phyloP scores from a whole-genome alignment of 2,888 invertebrate genomes.

The Glaucopsyche alexis region DNA sequence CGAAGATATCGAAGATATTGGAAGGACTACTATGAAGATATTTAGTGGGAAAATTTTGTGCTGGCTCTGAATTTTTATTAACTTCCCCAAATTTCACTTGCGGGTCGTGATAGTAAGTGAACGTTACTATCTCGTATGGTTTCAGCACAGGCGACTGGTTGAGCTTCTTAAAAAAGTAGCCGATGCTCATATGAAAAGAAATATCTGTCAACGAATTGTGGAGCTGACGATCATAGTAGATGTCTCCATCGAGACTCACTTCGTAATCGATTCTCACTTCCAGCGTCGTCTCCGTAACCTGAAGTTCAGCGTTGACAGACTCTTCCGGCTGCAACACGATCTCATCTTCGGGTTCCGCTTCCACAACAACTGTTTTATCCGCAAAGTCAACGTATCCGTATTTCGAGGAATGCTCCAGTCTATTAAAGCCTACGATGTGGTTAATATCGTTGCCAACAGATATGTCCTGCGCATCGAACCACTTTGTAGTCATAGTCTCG shows the following conservation, averaged over 20 bases:
- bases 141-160: not conserved
- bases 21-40: no score
- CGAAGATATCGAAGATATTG: no score
- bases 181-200: no score
- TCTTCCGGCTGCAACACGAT: not conserved
- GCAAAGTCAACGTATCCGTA: not conserved
- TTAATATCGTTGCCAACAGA: not conserved
- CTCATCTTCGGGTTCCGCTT: not conserved
- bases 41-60: no score
- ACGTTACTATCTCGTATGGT: not conserved
- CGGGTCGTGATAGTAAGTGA: conserved; percentile 1
- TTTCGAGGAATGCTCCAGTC: not conserved
- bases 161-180: not conserved
- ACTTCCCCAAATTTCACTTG: not conserved
- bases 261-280: conserved; percentile 17
- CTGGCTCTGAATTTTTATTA: not conserved
- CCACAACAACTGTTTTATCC: not conserved
- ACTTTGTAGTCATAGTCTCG: not conserved
- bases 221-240: no score
- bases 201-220: no score
- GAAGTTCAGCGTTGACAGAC: not conserved
- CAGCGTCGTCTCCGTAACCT: conserved; percentile 11
- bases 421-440: not conserved
- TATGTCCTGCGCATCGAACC: not conserved
- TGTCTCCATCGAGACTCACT: conserved; percentile 14